These are phyloP conservation scores for Ichneumoninae sp. DNA, from an alignment of 2,888 invertebrate species.

Conservation along the genomic window DNA sequence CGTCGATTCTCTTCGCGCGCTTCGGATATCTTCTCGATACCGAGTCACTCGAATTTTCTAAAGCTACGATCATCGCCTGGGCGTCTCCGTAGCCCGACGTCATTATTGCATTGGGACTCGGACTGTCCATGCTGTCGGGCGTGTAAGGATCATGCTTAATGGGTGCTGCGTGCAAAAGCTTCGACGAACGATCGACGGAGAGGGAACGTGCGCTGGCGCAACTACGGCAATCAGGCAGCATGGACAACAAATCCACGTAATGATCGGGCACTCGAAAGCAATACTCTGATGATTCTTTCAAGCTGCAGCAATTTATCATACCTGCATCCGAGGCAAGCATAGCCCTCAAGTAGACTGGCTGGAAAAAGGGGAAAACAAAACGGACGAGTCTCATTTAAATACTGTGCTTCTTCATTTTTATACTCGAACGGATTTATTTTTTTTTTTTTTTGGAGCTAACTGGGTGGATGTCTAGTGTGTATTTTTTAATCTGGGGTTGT, in stretches of 20 bases:
- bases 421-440: constrained; percentile 25
- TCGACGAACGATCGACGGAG: constrained; percentile 83
- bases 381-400: constrained; percentile 62
- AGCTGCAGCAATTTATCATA: constrained; percentile 88
- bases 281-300: constrained; percentile 78
- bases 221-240: constrained; percentile 83
- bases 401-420: constrained; percentile 51
- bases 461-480: constrained; percentile 33
- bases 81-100: constrained; percentile 63
- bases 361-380: constrained; percentile 82
- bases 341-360: constrained; percentile 93
- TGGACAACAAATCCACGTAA: constrained; percentile 79
- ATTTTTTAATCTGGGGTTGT: not conserved
- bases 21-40: constrained; percentile 39
- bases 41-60: constrained; percentile 68
- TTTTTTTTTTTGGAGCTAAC: constrained; percentile 46
- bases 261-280: constrained; percentile 83
- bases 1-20: constrained; percentile 69
- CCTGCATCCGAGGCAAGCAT: constrained; percentile 91
- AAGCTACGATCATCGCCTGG: constrained; percentile 72
- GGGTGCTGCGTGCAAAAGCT: constrained; percentile 86
- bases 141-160: constrained; percentile 90
- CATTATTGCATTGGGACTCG: constrained; percentile 86
- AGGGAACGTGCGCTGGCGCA: constrained; percentile 82
- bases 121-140: constrained; percentile 92